Base-by-base conservation (phyloP, 2,888 invertebrate species). In the Drosophila nr. perissopoda region DNA sequence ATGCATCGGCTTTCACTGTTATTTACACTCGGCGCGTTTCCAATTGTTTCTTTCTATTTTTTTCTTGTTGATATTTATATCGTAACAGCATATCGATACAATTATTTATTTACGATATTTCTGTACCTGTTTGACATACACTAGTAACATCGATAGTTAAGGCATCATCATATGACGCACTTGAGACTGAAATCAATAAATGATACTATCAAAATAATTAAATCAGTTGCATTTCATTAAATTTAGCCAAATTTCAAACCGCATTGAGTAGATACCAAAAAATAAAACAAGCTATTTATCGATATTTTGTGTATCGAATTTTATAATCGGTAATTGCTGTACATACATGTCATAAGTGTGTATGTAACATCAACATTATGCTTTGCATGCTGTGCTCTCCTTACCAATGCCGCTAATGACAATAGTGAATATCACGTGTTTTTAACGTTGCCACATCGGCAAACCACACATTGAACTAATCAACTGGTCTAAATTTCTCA, bases 51-150 rank as follows among this genome's bases (percentile, higher is more conserved):
- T 54, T 33, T 61, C 31, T 77, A 18, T 58, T 33, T 65, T 36
- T 54, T 64, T 61, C 51, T 76, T 76, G 52, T 66, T 77, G 70
- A 57, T 77, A 62, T 61, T 66, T 63, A 31, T 63, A 68, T 69
- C 62, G 70, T 38, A 48, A 18, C 4, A 34, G 40, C 6, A 31
- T 71, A 76, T 76, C 76, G 76, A 76, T 76, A 13, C 34, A 38
- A 10, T 13, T 16, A 18, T n/a, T 10, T 21, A n/a, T 18, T 27
- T 42, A 3, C 48, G 54, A 60, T 61, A 34, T 5, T 29, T 70
- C 16, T 48, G 13, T 10, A 18, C 3, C 3, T 42, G 18, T 13
- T 4, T 34, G 25, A 36, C 38, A 33, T 16, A 58, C 27, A 29
- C 16, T 21, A 13, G n/a, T 11, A 18, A 5, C 46, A 73, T 73